Percentiles rank a stretch among this genome's conserved stretches.
Conservation (phyloP, 1,140 invertebrate species). For the Drosophila bocki region DNA sequence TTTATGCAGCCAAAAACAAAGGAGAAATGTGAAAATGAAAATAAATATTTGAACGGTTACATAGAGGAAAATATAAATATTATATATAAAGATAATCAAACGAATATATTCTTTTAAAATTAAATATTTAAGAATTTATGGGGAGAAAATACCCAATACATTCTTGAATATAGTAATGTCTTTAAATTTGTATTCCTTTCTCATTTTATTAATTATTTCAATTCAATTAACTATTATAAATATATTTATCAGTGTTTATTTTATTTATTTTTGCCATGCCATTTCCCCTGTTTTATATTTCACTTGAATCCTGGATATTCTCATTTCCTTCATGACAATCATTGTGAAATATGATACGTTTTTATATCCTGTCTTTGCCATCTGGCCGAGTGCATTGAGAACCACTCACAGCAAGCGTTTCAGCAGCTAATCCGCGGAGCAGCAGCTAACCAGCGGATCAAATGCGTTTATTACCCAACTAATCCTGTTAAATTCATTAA, state of each 20-base stretch:
- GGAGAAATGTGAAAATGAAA: background rate
- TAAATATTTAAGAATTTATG: background rate
- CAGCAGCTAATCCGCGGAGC: slow-evolving; percentile 49
- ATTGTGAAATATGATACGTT: slow-evolving; percentile 16
- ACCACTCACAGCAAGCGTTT: slow-evolving; percentile 27
- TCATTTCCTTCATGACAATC: slow-evolving; percentile 22
- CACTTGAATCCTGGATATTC: background rate
- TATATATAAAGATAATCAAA: background rate
- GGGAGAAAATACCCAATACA: too few relatives aligned
- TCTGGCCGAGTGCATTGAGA: slow-evolving; percentile 14
- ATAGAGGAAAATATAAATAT: background rate
- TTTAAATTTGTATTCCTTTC: too few relatives aligned
- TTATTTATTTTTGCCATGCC: background rate
- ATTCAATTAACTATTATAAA: too few relatives aligned
- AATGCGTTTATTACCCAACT: slow-evolving; percentile 73
- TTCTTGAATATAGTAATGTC: too few relatives aligned
- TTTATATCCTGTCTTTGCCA: background rate
- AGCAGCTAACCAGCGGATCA: slow-evolving; percentile 32
- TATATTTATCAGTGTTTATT: slow-evolving; percentile 1
- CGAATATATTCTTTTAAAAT: background rate
- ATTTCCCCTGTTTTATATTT: background rate
- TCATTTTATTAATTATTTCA: too few relatives aligned
- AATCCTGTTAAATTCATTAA: slow-evolving; percentile 78
- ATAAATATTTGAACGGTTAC: background rate
- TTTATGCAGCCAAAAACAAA: slow-evolving; percentile 11